phyloP scores from a whole-genome alignment of 2,113 vertebrate genomes.

The Albula goreensis region DNA sequence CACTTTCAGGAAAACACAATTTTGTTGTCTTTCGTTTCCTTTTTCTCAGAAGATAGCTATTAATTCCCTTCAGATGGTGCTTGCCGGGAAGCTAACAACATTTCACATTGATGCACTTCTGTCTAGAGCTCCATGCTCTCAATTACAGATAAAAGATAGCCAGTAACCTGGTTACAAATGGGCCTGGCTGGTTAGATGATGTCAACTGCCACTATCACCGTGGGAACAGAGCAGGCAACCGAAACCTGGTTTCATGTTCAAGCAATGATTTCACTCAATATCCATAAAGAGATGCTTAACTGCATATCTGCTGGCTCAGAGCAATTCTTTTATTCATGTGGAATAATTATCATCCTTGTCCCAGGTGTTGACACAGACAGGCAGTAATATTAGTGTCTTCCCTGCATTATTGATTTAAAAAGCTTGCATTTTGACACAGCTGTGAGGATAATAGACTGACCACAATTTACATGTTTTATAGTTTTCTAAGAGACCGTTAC shows the following conservation, averaged over 20 bases:
- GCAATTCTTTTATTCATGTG: slow-evolving; percentile 52
- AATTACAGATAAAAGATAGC: slow-evolving; percentile 71
- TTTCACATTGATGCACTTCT: slow-evolving; percentile 72
- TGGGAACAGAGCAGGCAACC: slow-evolving; percentile 58
- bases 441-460: slow-evolving; percentile 8
- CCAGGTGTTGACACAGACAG: slow-evolving; percentile 32
- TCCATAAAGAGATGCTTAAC: slow-evolving; percentile 60
- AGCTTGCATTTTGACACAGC: not conserved
- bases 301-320: slow-evolving; percentile 51
- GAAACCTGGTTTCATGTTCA: slow-evolving; percentile 44
- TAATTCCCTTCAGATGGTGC: slow-evolving; percentile 69
- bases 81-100: slow-evolving; percentile 73
- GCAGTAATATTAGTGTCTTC: slow-evolving; percentile 32
- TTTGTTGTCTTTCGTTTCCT: slow-evolving; percentile 49
- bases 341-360: slow-evolving; percentile 49
- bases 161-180: slow-evolving; percentile 77
- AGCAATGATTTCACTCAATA: slow-evolving; percentile 38
- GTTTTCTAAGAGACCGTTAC: slow-evolving; percentile 20
- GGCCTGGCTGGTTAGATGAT: slow-evolving; percentile 67
- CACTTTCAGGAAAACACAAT: slow-evolving; percentile 57
- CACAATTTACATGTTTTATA: slow-evolving; percentile 9
- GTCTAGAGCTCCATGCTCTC: slow-evolving; percentile 68
- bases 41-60: slow-evolving; percentile 65
- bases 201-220: slow-evolving; percentile 70
- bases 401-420: slow-evolving; percentile 15